Evolutionary conservation across 2,888 invertebrate species (phyloP), one percentile per base, ranked within the genome.

Genomic region (Dione vanillae): DNA sequence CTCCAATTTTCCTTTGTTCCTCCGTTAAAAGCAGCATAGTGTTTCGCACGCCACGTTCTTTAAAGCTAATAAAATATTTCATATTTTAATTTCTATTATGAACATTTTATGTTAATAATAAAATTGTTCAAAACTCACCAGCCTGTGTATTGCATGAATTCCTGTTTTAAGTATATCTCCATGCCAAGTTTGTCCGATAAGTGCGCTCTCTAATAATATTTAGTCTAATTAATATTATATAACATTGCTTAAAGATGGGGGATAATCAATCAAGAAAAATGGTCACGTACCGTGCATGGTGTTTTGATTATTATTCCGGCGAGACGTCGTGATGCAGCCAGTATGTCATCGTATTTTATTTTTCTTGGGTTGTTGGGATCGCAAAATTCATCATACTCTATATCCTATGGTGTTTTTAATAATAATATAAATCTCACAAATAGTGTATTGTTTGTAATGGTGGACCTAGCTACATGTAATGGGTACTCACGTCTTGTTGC

Each of bases 31-130:
- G 95, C 77, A 96, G 82, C 65, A 99, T 90, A 0, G 97, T 95
- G 82, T 97, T 97, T 35, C 98, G 93, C 0, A 98, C 98, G 0
- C 99, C 99, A 72, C 99, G 95, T 85, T 99, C 99, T 86, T 99
- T 99, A 85, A 98, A 99, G 88, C 98, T 98, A 80, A 64, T 41
- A 49, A 45, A 20, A 27, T 52, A 41, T n/a, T 20, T 9, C 35
- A 52, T 27, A 5, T 20, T 14, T 20, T 14, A 59, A n/a, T 27
- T 2, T 27, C 1, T 14, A 41, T 40, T 19, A 12, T 8, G 8
- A 3, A 41, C 1, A 41, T 16, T 11, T 20, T 20, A 59, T 14
- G 14, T 19, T 12, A 7, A 35, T 12, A 8, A 45, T n/a, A 11
- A n/a, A 61, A 27, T 11, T 27, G 6, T n/a, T 2, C 6, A 16